Percentiles rank a stretch among this genome's conserved stretches.
Conservation (phyloP, 2,113 vertebrate genomes). For the Callopanchax toddi region DNA sequence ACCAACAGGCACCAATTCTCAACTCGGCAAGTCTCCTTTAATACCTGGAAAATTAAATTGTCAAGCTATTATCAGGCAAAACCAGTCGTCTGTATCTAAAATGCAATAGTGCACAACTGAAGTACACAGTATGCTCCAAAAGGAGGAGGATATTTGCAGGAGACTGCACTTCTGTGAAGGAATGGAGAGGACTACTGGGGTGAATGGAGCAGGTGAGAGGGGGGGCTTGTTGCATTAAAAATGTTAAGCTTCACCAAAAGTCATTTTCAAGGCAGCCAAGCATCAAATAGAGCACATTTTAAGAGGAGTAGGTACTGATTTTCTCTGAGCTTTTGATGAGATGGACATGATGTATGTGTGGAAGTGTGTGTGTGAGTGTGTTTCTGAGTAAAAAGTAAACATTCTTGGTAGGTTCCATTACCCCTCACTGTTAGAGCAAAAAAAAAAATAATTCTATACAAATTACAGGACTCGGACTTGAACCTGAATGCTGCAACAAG, state of each 20-base stretch:
- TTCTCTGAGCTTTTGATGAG: conserved; percentile 54
- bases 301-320: conserved; percentile 61
- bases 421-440: conserved; percentile 46
- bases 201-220: neutral
- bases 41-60: conserved; percentile 78
- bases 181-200: conserved; percentile 7
- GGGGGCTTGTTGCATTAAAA: conserved; percentile 62
- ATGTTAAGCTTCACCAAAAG: conserved; percentile 74
- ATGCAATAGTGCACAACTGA: conserved; percentile 52
- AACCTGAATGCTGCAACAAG: conserved; percentile 3
- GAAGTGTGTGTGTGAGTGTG: neutral
- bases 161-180: conserved; percentile 58
- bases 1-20: conserved; percentile 73
- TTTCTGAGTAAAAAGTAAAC: conserved; percentile 37
- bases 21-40: conserved; percentile 75
- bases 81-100: conserved; percentile 75
- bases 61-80: conserved; percentile 71
- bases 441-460: conserved; percentile 18
- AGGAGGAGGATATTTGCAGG: conserved; percentile 56
- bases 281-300: conserved; percentile 75
- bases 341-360: conserved; percentile 41
- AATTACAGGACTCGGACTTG: conserved; percentile 7
- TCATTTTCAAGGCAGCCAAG: conserved; percentile 71
- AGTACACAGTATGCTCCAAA: conserved; percentile 59
- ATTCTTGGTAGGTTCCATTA: conserved; percentile 43